phyloP scores from a whole-genome alignment of 2,797 vertebrate species.

The Lophius americanus region DNA sequence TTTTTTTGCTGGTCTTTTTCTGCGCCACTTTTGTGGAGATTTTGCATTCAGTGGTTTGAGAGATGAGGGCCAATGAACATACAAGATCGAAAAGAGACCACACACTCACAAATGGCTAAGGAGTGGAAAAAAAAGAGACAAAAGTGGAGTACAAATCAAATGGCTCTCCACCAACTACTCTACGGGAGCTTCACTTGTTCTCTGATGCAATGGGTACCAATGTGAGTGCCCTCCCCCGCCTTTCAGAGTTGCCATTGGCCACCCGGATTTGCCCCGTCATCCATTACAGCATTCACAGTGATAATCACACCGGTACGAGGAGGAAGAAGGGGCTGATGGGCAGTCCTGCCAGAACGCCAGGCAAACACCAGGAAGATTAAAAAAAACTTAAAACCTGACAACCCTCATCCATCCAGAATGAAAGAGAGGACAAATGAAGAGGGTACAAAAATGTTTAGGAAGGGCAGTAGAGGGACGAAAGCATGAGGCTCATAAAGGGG shows the following conservation, averaged over 20 bases:
- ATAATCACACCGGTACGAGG: conserved; percentile 16
- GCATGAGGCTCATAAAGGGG: conserved; percentile 36
- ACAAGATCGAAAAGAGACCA: conserved; percentile 62
- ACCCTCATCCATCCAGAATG: conserved; percentile 43
- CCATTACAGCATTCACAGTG: conserved; percentile 69
- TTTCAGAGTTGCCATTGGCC: conserved; percentile 61
- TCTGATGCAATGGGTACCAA: conserved; percentile 45
- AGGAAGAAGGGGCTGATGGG: conserved; percentile 25
- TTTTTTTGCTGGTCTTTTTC: conserved; percentile 59
- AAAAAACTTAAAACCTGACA: conserved; percentile 30
- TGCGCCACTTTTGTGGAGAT: conserved; percentile 28
- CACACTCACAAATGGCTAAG: conserved; percentile 62
- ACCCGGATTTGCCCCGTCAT: conserved; percentile 73
- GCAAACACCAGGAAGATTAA: conserved; percentile 66
- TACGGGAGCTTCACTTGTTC: conserved; percentile 72
- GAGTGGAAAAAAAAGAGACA: conserved; percentile 31
- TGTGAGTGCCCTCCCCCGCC: conserved; percentile 35
- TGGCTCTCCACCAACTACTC: conserved; percentile 76
- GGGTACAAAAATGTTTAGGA: conserved; percentile 48
- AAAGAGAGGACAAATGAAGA: conserved; percentile 59
- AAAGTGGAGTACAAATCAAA: conserved; percentile 64
- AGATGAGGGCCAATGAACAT: conserved; percentile 58
- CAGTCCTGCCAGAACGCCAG: conserved; percentile 64
- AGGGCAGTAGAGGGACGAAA: conserved; percentile 46
- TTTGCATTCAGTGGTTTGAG: conserved; percentile 48